Base-by-base conservation (phyloP, 1,140 invertebrate species). In the Eufriesea mexicana region DNA sequence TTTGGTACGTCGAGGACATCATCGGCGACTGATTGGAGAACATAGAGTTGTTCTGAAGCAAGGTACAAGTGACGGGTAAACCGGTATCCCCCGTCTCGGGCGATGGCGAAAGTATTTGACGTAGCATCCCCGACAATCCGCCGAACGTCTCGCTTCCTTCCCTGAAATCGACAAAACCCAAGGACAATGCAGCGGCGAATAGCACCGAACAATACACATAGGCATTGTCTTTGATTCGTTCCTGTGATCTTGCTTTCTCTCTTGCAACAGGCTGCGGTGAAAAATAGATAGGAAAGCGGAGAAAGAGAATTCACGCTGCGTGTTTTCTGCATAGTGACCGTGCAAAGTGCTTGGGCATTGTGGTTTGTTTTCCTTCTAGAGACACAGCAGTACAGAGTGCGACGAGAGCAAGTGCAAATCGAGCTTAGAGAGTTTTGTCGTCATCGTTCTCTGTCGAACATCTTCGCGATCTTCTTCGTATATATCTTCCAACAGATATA, bases 141-240 rank as follows among this genome's bases (percentile, higher is more conserved):
- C 94, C 94, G 79, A 94, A 94, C 14, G 91, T 92, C 75, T 93
- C 94, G 79, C 89, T 90, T 84, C 71, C 85, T 75, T 94, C 93
- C 90, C 94, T 94, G 94, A 90, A 94, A 94, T 91, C 86, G 91
- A 94, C 90, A 94, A 92, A 93, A 93, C 90, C 93, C 90, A 93
- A 93, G 90, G 82, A 93, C 91, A 92, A 92, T 92, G 91, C 91
- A 89, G 82, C 87, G 82, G 84, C 84, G 83, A 83, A 84, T 47
- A 76, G 2, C 78, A 68, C 73, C 76, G 51, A 67, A 67, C 72
- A 23, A 45, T 64, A 83, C 45, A 78, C 16, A 73, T 18, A 72
- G 42, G n/a, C 81, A 49, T 78, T 78, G 66, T n/a, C n/a, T 25
- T 67, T 82, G 45, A 76, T 62, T 79, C 49, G 55, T 72, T 83